Evolutionary conservation across 2,888 invertebrate species (phyloP).

Genomic region (Gibbula magus): DNA sequence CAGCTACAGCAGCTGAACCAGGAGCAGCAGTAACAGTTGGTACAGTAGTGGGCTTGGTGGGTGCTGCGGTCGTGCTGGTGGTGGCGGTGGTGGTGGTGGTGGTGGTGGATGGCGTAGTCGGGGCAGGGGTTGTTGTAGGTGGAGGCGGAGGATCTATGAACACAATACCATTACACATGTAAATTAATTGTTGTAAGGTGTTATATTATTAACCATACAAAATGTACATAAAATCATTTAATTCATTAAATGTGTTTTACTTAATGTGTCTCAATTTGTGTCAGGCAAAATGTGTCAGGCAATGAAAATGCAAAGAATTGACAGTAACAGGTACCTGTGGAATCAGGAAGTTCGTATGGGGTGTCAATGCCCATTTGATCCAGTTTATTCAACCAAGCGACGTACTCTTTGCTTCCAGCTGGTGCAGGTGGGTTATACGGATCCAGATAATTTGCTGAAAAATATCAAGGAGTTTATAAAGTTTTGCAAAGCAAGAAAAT

Average conservation of each 20-base stretch:
- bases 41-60: not conserved
- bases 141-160: not conserved
- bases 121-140: not conserved
- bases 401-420: constrained; percentile 10
- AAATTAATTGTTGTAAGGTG: too few species aligned
- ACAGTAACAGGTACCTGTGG: constrained; percentile 10
- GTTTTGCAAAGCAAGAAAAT: too few species aligned
- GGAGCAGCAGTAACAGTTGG: not conserved
- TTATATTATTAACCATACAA: too few species aligned
- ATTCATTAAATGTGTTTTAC: too few species aligned
- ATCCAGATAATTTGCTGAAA: not conserved
- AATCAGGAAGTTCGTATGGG: constrained; percentile 24
- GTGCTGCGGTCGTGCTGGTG: not conserved
- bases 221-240: too few species aligned
- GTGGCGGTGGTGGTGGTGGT: not conserved
- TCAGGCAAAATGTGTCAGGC: too few species aligned
- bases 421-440: constrained; percentile 10
- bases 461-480: too few species aligned
- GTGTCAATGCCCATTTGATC: constrained; percentile 29
- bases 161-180: too few species aligned
- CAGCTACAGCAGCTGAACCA: not conserved
- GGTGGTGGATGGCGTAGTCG: not conserved
- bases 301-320: too few species aligned
- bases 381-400: constrained; percentile 14
- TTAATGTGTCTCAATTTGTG: too few species aligned